Base-by-base conservation (phyloP, 2,888 invertebrate genomes). In the Teinopalpus imperialis region DNA sequence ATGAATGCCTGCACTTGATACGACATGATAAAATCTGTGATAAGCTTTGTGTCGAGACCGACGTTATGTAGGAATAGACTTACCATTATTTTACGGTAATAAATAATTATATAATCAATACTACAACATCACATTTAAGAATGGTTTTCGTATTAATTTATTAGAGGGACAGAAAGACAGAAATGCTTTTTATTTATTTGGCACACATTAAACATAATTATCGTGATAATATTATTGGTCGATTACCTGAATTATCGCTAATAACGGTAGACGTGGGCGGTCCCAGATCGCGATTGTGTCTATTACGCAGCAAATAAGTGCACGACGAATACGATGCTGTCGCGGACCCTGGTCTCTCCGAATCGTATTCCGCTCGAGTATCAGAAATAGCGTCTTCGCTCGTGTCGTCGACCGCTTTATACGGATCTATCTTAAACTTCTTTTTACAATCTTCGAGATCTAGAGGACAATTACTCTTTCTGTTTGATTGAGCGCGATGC, bases 371-470 rank as follows among this genome's bases (percentile, higher is more conserved):
- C 10, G 63, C 63, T 51, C 63, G 71, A 51, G 59, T 66, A 44
- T 71, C 72, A 16, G 53, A 49, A 24, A 54, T 43, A 49, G 63
- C 61, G 52, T 69, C 69, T 52, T 71, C 73, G 46, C 56, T 70
- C 6, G 69, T 54, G 21, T 77, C 78, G 24, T 69, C 57, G 31
- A 80, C 74, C 57, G 72, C 88, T 66, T 67, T 79, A 63, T 74
- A 78, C 61, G 73, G 56, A 72, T 90, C 90, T 85, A 90, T 89
- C 85, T 91, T 91, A 72, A 88, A 82, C 71, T 80, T 86, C 71
- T 89, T 81, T 61, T 78, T 72, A 59, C 71, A 77, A 59, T 79
- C 76, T 47, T 82, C 85, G 52, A 75, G 56, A 57, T 78, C 74
- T 43, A 85, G 61, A 53, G 77, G 61, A 57, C 59, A 74, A 64